These are phyloP conservation scores for Camponotus floridanus DNA, from an alignment of 1,140 invertebrate species.

Conservation along the genomic window DNA sequence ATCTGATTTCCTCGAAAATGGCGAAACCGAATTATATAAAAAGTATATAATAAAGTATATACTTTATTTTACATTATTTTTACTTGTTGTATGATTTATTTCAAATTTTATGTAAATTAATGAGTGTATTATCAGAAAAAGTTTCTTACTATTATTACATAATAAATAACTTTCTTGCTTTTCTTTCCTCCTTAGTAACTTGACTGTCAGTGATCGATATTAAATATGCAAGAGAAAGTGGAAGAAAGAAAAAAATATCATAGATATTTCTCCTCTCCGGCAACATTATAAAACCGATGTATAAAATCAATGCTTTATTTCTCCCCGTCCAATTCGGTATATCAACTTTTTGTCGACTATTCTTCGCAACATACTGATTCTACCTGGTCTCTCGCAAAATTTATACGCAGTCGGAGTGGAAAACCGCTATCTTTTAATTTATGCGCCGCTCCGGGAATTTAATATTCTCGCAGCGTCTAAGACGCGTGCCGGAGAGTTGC, in stretches of 20 bases:
- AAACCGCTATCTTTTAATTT: constrained; percentile 85
- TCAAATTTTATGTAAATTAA: not conserved
- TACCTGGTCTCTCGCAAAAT: constrained; percentile 71
- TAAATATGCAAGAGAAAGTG: not conserved
- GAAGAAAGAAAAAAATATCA: not conserved
- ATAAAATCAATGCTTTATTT: not conserved
- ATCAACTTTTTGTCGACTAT: constrained; percentile 5
- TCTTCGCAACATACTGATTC: constrained; percentile 17
- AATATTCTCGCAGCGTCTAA: constrained; percentile 82
- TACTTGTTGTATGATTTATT: not conserved
- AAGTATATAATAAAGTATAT: not conserved
- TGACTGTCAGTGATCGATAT: too few species aligned
- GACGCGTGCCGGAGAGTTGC: constrained; percentile 73
- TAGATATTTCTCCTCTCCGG: constrained; percentile 6
- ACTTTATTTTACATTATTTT: not conserved
- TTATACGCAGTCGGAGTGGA: constrained; percentile 78
- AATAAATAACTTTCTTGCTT: not conserved
- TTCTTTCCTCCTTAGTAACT: not conserved
- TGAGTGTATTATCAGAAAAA: too few species aligned
- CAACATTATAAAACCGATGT: constrained; percentile 5
- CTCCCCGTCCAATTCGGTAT: not conserved
- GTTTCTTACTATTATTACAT: not conserved
- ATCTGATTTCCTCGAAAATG: not conserved
- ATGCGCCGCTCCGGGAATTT: constrained; percentile 83
- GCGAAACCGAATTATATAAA: not conserved